A percentile compares a stretch with the other conserved stretches of the same genome.
These are phyloP conservation scores for Holothuria leucospilota DNA, from an alignment of 53 echinoderm and acorn worm genomes.

Conservation along the genomic window DNA sequence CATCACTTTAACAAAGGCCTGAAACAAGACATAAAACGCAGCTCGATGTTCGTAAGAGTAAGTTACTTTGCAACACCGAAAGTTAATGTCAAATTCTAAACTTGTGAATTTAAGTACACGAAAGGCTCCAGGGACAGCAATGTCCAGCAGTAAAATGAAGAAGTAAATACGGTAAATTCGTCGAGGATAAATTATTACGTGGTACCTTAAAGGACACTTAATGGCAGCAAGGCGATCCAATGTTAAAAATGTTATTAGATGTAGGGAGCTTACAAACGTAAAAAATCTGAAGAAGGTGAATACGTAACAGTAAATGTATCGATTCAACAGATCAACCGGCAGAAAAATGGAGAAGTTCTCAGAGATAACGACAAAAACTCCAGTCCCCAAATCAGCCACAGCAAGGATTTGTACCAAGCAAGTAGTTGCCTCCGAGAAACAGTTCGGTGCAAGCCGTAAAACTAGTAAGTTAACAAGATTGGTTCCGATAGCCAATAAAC, in stretches of 20 bases:
- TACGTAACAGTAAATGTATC: background rate
- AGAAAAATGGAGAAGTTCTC: background rate
- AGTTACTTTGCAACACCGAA: background rate
- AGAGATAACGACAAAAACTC: background rate
- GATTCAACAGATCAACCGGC: background rate
- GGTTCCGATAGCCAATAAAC: background rate
- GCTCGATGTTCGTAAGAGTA: background rate
- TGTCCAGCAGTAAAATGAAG: background rate
- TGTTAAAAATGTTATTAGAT: background rate
- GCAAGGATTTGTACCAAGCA: slow-evolving; percentile 9
- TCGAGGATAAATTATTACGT: background rate
- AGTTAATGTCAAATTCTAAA: background rate
- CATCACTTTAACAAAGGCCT: background rate
- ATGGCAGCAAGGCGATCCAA: background rate
- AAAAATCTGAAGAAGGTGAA: background rate
- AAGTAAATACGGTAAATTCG: background rate
- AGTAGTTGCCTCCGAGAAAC: slow-evolving; percentile 7
- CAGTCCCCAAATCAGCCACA: background rate
- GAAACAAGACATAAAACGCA: background rate
- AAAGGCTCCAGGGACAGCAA: background rate
- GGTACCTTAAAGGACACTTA: background rate
- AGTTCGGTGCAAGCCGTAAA: background rate
- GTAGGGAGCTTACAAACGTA: background rate
- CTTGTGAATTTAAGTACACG: background rate
- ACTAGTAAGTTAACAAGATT: slow-evolving; percentile 18